Evolutionary conservation across 2,888 invertebrate species (phyloP), one percentile per base, ranked within the genome.

Genomic region (Folsomia manolachei): DNA sequence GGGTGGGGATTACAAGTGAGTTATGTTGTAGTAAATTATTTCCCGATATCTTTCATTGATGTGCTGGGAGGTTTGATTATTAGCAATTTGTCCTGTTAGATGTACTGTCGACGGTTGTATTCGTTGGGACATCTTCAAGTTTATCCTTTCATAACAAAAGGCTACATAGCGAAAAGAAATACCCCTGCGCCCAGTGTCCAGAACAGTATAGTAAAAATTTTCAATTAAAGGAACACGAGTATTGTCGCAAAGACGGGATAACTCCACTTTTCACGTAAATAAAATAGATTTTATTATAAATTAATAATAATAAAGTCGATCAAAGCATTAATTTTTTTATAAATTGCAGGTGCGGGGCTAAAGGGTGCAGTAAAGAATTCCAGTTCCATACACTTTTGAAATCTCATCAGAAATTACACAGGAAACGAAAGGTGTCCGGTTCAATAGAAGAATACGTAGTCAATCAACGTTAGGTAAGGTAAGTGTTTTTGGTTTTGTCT

Each of bases 211-310:
- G 39, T 2, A 77, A 75, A 27, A 74, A 71, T 25, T 78, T 75
- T 74, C 69, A 73, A 66, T 27, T 77, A 1, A 75, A 77, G 27
- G 77, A 79, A 61, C 79, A 79, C 71, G 76, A 76, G 56, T 70
- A 72, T 0, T 52, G 65, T 23, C 79, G 78, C 69, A 75, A 76
- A 1, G 76, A 75, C 2, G 52, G 67, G 61, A 77, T 78, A 70
- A 71, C 71, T 52, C 2, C 25, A 14, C 39, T 53, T 63, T 51
- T 51, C 14, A 61, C 27, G 26, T 67, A 14, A 23, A n/a, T 62
- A 19, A n/a, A 2, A 56, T 71, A 9, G 25, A 27, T 67, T 25
- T 67, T 51, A 53, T 51, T 4, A 56, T 56, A n/a, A 7, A n/a
- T 19, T 7, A 56, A 56, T 56, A 56, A n/a, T n/a, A n/a, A n/a